Conservation (phyloP, 2,113 vertebrate species). For the Microcebus griseorufus region DNA sequence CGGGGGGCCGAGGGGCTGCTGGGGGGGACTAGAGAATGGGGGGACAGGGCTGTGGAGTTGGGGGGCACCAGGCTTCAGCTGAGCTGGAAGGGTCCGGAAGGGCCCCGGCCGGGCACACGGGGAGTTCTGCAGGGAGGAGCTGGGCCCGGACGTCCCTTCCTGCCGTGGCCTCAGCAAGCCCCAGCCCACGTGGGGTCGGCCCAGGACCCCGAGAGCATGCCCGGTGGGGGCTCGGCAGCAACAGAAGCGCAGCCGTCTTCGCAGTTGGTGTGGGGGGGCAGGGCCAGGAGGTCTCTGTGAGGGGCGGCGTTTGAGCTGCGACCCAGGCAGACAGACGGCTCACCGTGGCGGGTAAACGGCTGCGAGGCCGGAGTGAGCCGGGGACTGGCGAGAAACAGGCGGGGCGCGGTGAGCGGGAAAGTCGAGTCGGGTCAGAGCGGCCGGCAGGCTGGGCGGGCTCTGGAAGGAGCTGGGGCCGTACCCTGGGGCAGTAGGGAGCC, state of each 20-base stretch:
- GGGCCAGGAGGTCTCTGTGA: background rate
- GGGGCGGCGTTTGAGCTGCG: background rate
- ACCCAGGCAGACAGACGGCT: background rate
- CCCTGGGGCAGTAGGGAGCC: background rate
- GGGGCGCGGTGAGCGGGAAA: too few species aligned
- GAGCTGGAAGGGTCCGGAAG: background rate
- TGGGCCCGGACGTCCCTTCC: fast-evolving
- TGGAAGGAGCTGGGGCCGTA: background rate
- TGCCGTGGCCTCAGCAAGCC: background rate
- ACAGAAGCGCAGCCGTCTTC: too few species aligned
- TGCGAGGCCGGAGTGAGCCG: fast-evolving
- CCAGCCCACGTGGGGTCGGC: fast-evolving
- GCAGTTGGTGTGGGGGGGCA: too few species aligned
- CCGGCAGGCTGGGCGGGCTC: background rate
- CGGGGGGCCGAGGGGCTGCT: background rate
- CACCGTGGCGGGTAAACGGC: background rate
- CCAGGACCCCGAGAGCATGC: background rate
- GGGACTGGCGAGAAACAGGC: background rate
- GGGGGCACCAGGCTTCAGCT: background rate
- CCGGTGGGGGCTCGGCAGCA: background rate
- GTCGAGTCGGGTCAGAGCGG: fast-evolving
- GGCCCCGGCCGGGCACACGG: background rate
- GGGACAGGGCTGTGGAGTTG: background rate
- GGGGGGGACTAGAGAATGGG: background rate
- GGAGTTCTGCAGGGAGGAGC: background rate